Conservation (phyloP, 53 echinoderm and acorn worm species). For the Stichopus horrens region DNA sequence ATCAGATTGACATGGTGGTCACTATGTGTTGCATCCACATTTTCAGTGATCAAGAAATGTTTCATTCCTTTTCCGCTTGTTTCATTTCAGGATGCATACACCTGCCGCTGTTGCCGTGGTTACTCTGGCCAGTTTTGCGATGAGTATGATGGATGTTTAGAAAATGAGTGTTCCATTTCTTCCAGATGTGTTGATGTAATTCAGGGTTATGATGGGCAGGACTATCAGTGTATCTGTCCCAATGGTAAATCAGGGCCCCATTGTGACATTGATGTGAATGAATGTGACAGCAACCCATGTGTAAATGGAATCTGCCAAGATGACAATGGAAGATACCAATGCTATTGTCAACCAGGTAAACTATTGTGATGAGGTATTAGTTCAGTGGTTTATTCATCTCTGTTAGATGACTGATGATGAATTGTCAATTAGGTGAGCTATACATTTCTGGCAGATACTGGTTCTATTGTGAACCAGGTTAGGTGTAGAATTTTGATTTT, state of each 20-base stretch:
- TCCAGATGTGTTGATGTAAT: conserved; percentile 80
- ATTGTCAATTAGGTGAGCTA: too few species aligned
- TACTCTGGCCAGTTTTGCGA: conserved; percentile 78
- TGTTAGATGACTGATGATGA: too few species aligned
- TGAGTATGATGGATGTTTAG: conserved; percentile 75
- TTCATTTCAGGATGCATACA: conserved; percentile 60
- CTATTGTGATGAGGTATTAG: not conserved
- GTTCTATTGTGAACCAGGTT: too few species aligned
- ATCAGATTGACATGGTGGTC: too few species aligned
- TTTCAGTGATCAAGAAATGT: not conserved
- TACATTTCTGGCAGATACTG: too few species aligned
- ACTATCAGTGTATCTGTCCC: conserved; percentile 85
- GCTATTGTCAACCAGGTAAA: conserved; percentile 93
- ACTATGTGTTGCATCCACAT: too few species aligned
- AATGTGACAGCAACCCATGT: conserved; percentile 89
- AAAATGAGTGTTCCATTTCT: conserved; percentile 67
- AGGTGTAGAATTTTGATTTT: too few species aligned
- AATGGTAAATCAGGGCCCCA: conserved; percentile 76
- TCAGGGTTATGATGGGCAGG: conserved; percentile 75
- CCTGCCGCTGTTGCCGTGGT: conserved; percentile 75
- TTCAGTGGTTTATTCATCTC: not conserved
- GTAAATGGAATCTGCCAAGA: conserved; percentile 82
- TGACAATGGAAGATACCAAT: conserved; percentile 79
- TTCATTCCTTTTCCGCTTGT: not conserved
- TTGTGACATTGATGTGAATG: conserved; percentile 87